Evolutionary conservation across 37 sponge, comb jelly and placozoan species (phyloP).

Genomic region (Dysidea cf. avara): DNA sequence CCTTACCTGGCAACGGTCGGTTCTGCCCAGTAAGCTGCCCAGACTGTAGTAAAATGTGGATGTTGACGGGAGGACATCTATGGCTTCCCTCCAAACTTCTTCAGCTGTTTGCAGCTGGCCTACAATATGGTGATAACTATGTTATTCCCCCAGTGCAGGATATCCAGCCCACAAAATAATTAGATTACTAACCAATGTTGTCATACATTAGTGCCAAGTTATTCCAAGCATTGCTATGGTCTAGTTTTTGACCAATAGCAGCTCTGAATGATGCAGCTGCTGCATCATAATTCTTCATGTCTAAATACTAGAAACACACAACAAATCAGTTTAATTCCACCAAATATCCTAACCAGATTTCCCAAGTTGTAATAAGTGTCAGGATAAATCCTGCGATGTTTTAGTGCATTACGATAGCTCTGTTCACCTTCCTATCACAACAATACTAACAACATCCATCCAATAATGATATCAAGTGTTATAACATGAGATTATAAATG

Average conservation of each 20-base stretch:
- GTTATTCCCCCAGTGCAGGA: background rate
- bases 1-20: slow-evolving; percentile 14
- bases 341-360: slow-evolving; percentile 78
- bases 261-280: slow-evolving; percentile 44
- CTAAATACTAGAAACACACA: slow-evolving; percentile 44
- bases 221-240: slow-evolving; percentile 64
- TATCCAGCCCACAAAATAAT: background rate
- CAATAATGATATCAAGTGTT: too few relatives aligned
- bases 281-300: slow-evolving; percentile 23
- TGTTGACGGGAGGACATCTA: slow-evolving; percentile 26
- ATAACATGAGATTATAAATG: too few relatives aligned
- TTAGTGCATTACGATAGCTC: slow-evolving; percentile 69
- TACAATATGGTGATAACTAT: background rate
- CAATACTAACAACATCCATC: background rate
- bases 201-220: slow-evolving; percentile 72
- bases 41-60: slow-evolving; percentile 41
- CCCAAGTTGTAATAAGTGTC: slow-evolving; percentile 83
- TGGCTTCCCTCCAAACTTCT: slow-evolving; percentile 52
- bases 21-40: slow-evolving; percentile 62
- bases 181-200: slow-evolving; percentile 36
- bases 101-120: slow-evolving; percentile 53
- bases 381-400: slow-evolving; percentile 74
- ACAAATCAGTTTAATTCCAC: too few relatives aligned
- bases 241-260: slow-evolving; percentile 42
- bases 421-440: slow-evolving; percentile 20